Conservation (phyloP, 2,888 invertebrate genomes). For the Gibbula magus region DNA sequence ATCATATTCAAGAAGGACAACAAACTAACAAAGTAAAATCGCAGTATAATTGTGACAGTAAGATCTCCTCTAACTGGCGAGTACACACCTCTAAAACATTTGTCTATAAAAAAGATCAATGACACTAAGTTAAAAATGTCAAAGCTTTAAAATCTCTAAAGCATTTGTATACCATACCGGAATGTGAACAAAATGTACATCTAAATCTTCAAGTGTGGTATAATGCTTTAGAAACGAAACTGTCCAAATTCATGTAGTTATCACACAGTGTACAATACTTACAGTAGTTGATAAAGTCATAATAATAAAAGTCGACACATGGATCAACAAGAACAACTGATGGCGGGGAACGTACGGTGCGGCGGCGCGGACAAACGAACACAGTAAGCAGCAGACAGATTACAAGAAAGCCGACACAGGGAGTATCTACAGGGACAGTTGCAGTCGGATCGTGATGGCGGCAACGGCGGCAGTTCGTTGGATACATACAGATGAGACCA, state of each 20-base stretch:
- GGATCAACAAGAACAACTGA: constrained; percentile 1
- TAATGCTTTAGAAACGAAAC: constrained; percentile 4
- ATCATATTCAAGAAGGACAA: background rate
- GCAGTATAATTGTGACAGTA: background rate
- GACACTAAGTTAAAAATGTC: background rate
- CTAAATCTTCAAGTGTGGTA: constrained; percentile 11
- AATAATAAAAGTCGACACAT: background rate
- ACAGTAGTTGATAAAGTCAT: background rate
- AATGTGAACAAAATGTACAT: constrained; percentile 10
- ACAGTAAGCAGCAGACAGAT: background rate
- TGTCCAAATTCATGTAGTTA: background rate
- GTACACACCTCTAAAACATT: background rate
- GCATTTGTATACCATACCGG: background rate
- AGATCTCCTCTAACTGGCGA: too few relatives aligned
- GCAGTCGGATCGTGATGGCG: background rate
- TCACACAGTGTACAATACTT: constrained; percentile 13
- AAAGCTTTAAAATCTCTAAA: constrained; percentile 4
- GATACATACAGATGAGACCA: constrained; percentile 11
- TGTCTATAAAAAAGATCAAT: background rate
- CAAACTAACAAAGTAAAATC: constrained; percentile 7
- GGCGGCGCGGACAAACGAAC: background rate
- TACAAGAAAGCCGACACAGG: background rate
- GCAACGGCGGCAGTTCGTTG: constrained; percentile 1
- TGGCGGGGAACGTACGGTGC: background rate
- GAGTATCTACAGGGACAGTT: background rate